Base-by-base conservation (phyloP, 2,113 vertebrate species). In the Haemorhous mexicanus region DNA sequence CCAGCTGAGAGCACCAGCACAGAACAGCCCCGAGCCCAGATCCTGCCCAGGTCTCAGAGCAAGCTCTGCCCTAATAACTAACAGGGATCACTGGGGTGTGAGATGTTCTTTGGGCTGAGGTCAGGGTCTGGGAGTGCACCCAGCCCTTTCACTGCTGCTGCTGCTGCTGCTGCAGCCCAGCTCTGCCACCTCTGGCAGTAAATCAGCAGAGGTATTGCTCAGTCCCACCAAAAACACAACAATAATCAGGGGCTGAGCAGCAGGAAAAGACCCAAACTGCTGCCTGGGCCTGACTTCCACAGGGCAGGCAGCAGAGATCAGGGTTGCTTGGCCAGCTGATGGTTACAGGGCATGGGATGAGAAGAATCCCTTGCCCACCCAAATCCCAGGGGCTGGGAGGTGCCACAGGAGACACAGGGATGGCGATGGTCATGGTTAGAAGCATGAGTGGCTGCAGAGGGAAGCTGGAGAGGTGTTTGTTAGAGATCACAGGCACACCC, bases 11-110 rank as follows among this genome's bases (percentile, higher is more conserved):
- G 64, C 52, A 55, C 1, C 18, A 39, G 30, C 0, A 5, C 58
- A 66, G 89, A 61, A 28, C 7, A 0, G 32, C 9, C 5, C 62
- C 0, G 0, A 75, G 63, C n/a, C 8, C 12, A 11, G 46, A 7
- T 22, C 58, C 10, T 0, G 0, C 3, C 49, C 63, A 77, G 76
- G 55, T 35, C 52, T 16, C 41, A 10, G 83, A 1, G 11, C 50
- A 50, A 63, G 23, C 15, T 15, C 37, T 19, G 30, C 18, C 76
- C 81, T 67, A 43, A 35, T 55, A 24, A 32, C n/a, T 53, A 37
- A 37, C 58, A 39, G 74, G 0, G 1, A 14, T 11, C 2, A 3
- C 7, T 43, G 39, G 41, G 5, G 39, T 10, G 33, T 18, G 50
- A 19, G 32, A 9, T 1, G 0, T 33, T 24, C 16, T 75, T 35